Base-by-base conservation (phyloP, 2,888 invertebrate genomes). In the Xanthostigma xanthostigma region DNA sequence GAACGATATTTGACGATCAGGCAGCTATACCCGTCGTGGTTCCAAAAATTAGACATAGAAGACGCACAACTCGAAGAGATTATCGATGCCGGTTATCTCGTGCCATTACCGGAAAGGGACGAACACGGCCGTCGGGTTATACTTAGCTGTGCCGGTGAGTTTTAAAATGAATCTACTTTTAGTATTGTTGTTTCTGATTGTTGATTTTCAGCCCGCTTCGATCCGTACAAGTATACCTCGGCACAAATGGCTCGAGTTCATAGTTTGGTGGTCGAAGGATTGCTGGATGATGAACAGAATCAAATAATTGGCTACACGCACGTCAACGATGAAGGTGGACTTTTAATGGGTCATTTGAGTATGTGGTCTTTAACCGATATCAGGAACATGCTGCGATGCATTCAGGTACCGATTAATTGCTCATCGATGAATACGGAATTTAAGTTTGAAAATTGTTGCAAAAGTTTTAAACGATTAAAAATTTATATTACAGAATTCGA, bases 21-120 rank as follows among this genome's bases (percentile, higher is more conserved):
- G 8, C 86, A 89, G 63, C 71, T 89, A 58, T 84, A 88, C 60
- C 87, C 91, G 0, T 77, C 84, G 45, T 91, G 91, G 90, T 93
- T 91, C 70, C 76, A 78, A 56, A 81, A 83, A 50, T 69, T 91
- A 44, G 86, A 90, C 59, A 79, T 85, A 46, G 71, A 84, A 50
- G 89, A 91, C 61, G 81, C 85, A 1, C 79, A 81, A 45, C 72
- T 93, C 51, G 78, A 81, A 14, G 85, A 85, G 39, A 84, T 93
- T 38, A 79, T 92, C 53, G 81, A 86, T 53, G 77, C 79, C 14
- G 92, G 92, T 0, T 89, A 85, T 56, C 59, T 87, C 52, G 77
- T 87, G 11, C 85, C 87, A 0, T 62, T 87, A 54, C 73, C 78
- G 1, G 78, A 86, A 60, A 74, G 86, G 41, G 90, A 91, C 60